These are phyloP conservation scores for Andrena chrysosceles DNA, from an alignment of 2,888 invertebrate genomes.

Conservation along the genomic window DNA sequence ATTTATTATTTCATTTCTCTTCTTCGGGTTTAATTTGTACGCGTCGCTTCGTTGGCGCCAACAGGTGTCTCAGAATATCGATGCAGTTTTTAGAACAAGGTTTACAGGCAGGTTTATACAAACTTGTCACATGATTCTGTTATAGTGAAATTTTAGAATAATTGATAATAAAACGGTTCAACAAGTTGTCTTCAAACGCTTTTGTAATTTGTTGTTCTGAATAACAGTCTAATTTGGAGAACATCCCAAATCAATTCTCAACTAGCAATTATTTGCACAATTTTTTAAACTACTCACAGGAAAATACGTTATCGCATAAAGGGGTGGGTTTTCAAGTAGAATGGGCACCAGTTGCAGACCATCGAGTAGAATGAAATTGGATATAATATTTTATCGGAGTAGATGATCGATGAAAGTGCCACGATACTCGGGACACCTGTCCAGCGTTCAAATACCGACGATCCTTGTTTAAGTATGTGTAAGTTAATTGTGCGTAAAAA, in stretches of 20 bases:
- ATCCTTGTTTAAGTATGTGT: slow-evolving; percentile 29
- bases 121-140: no score
- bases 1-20: slow-evolving; percentile 67
- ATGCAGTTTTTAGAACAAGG: background rate
- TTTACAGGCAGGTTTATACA: no score
- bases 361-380: no score
- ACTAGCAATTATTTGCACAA: background rate
- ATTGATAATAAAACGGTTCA: no score
- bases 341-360: no score
- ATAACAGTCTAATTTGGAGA: no score
- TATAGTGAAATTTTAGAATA: no score
- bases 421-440: background rate
- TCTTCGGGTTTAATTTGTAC: slow-evolving; percentile 46
- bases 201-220: no score
- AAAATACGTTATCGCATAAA: no score
- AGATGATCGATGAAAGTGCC: background rate
- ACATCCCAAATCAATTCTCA: no score
- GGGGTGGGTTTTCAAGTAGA: no score
- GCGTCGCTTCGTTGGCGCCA: slow-evolving; percentile 13
- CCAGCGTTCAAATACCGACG: slow-evolving; percentile 11
- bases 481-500: slow-evolving; percentile 50
- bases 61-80: background rate
- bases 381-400: background rate
- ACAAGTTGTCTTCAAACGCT: no score
- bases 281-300: background rate